A percentile compares a stretch with the other conserved stretches of the same genome.
These are phyloP conservation scores for Hippopotamyrus pictus DNA, from an alignment of 2,797 vertebrate species.

Conservation along the genomic window DNA sequence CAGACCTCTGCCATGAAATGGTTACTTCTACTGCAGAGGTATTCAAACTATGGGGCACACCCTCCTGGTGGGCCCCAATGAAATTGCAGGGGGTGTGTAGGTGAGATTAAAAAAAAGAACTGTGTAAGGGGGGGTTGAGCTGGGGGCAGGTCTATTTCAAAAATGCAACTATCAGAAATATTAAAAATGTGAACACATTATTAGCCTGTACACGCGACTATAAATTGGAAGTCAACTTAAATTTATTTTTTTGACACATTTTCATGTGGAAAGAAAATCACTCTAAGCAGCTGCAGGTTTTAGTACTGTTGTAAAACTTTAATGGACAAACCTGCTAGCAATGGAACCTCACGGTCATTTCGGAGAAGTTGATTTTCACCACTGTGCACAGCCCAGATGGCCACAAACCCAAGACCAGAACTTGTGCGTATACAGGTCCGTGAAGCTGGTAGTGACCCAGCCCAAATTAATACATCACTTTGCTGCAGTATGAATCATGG, in stretches of 20 bases:
- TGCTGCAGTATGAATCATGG: background rate
- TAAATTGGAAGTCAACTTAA: background rate
- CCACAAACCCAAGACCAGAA: background rate
- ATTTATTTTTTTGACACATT: background rate
- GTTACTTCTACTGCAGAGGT: background rate
- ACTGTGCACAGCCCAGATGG: background rate
- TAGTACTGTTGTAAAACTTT: background rate
- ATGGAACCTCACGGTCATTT: background rate
- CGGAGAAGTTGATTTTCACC: background rate
- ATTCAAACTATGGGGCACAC: background rate
- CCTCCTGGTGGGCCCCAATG: background rate
- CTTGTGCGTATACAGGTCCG: background rate
- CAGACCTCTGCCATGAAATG: background rate
- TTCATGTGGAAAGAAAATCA: background rate
- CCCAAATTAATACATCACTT: background rate
- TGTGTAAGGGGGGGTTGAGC: background rate
- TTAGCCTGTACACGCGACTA: background rate
- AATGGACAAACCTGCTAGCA: background rate
- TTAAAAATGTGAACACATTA: background rate
- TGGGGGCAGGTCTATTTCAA: background rate
- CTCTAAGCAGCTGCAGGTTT: background rate
- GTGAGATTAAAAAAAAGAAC: background rate
- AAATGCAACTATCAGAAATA: background rate
- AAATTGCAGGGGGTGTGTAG: background rate
- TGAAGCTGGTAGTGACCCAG: background rate